Percentiles rank a stretch among this genome's conserved stretches.
Conservation (phyloP, 2,888 invertebrate species). For the Pocota personata region DNA sequence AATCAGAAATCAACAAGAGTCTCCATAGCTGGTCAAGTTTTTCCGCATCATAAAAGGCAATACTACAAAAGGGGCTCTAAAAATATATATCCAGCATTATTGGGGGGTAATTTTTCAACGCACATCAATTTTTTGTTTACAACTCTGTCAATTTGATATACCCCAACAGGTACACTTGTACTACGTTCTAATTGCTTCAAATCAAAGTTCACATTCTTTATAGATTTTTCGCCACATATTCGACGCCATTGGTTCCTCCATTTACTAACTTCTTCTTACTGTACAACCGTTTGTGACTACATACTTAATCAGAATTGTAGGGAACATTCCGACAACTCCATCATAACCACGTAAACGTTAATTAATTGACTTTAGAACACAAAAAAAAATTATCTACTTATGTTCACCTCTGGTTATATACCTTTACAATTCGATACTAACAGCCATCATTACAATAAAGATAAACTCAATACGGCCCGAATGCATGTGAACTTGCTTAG, state of each 20-base stretch:
- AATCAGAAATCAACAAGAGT: neutral
- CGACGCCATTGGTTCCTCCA: neutral
- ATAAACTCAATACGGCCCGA: conserved; percentile 21
- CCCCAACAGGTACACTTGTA: too few species aligned
- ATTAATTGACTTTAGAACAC: conserved; percentile 27
- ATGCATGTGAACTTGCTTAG: conserved; percentile 23
- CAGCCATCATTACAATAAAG: conserved; percentile 46
- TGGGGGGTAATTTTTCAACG: neutral
- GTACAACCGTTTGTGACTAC: neutral
- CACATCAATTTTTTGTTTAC: neutral
- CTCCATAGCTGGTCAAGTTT: neutral
- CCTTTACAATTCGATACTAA: conserved; percentile 45
- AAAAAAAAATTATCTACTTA: too few species aligned
- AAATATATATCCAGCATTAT: neutral
- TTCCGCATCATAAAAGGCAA: neutral
- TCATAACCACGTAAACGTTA: conserved; percentile 4
- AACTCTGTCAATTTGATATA: neutral
- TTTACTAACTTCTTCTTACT: neutral
- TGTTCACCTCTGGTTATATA: conserved; percentile 10
- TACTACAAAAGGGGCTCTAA: neutral
- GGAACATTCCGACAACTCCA: neutral
- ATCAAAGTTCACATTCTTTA: conserved; percentile 15
- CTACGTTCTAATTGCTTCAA: neutral
- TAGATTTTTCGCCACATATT: neutral
- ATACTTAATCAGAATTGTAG: neutral